These are phyloP conservation scores for Macheiramphus alcinus DNA, from an alignment of 2,113 vertebrate genomes.

Conservation along the genomic window DNA sequence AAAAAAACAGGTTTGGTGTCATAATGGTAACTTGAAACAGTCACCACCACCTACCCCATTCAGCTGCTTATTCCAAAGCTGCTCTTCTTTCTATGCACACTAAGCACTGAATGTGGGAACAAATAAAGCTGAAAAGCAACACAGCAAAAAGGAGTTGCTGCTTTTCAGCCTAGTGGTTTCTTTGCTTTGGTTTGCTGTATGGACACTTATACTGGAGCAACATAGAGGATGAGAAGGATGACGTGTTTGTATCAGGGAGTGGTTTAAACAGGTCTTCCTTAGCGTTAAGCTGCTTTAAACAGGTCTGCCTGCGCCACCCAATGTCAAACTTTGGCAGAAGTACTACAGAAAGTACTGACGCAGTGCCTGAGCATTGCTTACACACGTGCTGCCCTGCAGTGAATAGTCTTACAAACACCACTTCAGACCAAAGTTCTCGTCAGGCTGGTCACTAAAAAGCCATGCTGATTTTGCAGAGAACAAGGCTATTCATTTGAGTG, in stretches of 20 bases:
- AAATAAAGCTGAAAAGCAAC: background rate
- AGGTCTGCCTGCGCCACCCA: slow-evolving; percentile 31
- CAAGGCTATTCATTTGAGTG: slow-evolving; percentile 1
- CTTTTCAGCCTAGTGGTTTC: background rate
- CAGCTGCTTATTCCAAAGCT: background rate
- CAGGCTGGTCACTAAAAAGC: background rate
- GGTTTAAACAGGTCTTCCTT: background rate
- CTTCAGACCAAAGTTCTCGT: background rate
- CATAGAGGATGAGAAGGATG: background rate
- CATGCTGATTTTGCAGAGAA: background rate
- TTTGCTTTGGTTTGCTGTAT: background rate
- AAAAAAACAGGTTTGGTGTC: background rate
- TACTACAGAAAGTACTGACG: background rate
- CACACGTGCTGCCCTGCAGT: background rate
- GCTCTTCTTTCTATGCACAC: background rate
- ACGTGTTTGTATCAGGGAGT: background rate
- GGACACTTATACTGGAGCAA: background rate
- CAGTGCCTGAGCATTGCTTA: background rate
- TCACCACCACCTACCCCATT: background rate
- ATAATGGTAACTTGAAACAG: background rate
- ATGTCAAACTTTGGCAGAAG: background rate
- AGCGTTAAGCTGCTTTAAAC: background rate
- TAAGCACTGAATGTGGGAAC: background rate
- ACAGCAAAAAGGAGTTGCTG: background rate
- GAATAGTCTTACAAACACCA: background rate